phyloP scores from a whole-genome alignment of 2,888 invertebrate genomes.

The Lomographa bimaculata region DNA sequence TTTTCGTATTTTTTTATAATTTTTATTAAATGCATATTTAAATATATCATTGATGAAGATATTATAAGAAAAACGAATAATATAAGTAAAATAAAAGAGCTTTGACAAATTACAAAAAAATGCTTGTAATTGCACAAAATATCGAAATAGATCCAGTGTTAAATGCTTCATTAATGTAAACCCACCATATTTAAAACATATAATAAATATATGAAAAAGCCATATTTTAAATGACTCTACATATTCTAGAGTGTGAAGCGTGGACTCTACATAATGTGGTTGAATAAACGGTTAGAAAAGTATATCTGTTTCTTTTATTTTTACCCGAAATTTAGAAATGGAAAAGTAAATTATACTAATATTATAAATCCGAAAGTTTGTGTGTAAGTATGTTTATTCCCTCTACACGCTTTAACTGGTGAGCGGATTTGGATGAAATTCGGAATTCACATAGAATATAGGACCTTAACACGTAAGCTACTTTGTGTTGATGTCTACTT shows the following conservation, averaged over 20 bases:
- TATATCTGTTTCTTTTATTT: conserved; percentile 40
- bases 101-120: conserved; percentile 38
- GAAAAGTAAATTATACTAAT: too few relatives aligned
- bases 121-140: conserved; percentile 34
- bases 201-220: conserved; percentile 20
- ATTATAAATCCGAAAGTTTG: too few relatives aligned
- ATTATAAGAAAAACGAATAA: conserved; percentile 13
- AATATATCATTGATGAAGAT: background rate
- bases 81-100: conserved; percentile 39
- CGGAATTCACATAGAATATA: too few relatives aligned
- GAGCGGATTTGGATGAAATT: too few relatives aligned
- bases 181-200: conserved; percentile 24
- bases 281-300: conserved; percentile 78
- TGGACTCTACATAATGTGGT: conserved; percentile 61
- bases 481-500: too few relatives aligned
- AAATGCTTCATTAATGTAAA: conserved; percentile 28
- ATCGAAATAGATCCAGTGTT: conserved; percentile 20
- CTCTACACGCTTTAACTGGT: too few relatives aligned
- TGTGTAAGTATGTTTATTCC: too few relatives aligned
- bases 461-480: too few relatives aligned
- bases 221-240: conserved; percentile 29
- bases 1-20: too few relatives aligned
- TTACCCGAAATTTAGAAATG: conserved; percentile 13
- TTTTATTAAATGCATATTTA: conserved; percentile 18
- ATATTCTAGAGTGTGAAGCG: conserved; percentile 19